These are phyloP conservation scores for Laticauda colubrina DNA, from an alignment of 2,113 vertebrate species.

Conservation along the genomic window DNA sequence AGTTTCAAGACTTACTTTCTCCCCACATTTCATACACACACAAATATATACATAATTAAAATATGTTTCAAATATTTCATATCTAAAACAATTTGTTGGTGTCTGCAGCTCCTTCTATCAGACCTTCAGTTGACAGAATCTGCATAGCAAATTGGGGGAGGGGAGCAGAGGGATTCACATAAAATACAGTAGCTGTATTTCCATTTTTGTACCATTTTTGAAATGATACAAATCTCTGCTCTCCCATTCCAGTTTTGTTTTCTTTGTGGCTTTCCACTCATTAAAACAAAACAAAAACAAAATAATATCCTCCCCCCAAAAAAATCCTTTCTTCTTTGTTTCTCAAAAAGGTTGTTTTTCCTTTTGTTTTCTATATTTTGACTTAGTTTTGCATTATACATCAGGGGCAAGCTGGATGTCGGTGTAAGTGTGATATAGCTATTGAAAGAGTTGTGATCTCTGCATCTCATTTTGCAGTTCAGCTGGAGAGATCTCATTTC, in stretches of 20 bases:
- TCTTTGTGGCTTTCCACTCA: background rate
- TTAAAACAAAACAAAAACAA: rapidly evolving
- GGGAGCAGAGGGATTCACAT: background rate
- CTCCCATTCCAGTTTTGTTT: background rate
- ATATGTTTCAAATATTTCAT: background rate
- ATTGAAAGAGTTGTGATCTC: constrained; percentile 67
- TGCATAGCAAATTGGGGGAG: background rate
- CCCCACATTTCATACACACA: background rate
- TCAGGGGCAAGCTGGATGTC: constrained; percentile 29
- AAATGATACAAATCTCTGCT: background rate
- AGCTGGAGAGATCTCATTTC: constrained; percentile 74
- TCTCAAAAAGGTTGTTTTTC: background rate
- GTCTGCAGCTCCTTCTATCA: background rate
- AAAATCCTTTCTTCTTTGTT: constrained; percentile 3
- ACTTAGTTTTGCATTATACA: constrained; percentile 29
- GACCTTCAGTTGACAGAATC: background rate
- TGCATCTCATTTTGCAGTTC: constrained; percentile 70
- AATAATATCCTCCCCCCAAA: background rate
- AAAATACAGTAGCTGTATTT: background rate
- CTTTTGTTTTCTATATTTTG: constrained; percentile 12
- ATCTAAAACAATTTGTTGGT: background rate
- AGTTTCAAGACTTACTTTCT: background rate
- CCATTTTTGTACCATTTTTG: background rate
- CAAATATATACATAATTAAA: background rate
- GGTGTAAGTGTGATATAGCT: constrained; percentile 36